Evolutionary conservation across 2,797 vertebrate species (phyloP).

Genomic region (Rhinatrema bivittatum): DNA sequence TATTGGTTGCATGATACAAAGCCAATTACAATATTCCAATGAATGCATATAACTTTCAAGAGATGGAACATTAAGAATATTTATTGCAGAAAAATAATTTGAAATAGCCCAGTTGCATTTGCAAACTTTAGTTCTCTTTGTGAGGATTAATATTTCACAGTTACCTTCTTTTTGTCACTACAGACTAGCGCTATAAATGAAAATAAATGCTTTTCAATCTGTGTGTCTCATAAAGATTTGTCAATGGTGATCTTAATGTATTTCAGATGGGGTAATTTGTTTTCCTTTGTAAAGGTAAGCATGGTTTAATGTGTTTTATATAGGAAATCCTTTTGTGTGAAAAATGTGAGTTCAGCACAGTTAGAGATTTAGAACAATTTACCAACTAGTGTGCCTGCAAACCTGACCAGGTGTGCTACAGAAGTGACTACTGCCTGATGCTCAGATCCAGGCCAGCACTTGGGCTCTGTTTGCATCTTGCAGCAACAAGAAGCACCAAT

Average conservation of each 20-base stretch:
- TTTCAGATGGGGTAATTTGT: too few relatives aligned
- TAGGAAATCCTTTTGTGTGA: too few relatives aligned
- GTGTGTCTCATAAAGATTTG: not conserved
- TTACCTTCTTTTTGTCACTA: not conserved
- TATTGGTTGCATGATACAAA: too few relatives aligned
- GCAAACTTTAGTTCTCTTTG: constrained; percentile 5
- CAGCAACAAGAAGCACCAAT: too few relatives aligned
- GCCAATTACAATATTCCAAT: constrained; percentile 3
- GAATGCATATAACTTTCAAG: constrained; percentile 2
- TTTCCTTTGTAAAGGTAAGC: too few relatives aligned
- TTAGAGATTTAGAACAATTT: constrained; percentile 55
- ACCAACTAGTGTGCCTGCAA: constrained; percentile 57
- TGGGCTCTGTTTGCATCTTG: too few relatives aligned
- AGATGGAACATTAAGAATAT: not conserved
- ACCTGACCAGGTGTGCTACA: too few relatives aligned
- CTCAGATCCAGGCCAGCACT: too few relatives aligned
- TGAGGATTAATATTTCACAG: constrained; percentile 8
- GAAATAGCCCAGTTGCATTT: constrained; percentile 10
- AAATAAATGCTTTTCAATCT: constrained; percentile 5
- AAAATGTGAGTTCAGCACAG: constrained; percentile 49
- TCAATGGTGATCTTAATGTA: not conserved
- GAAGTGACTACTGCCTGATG: too few relatives aligned
- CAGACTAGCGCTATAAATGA: not conserved
- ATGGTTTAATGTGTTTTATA: too few relatives aligned
- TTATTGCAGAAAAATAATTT: constrained; percentile 4